Percentiles rank a stretch among this genome's conserved stretches.
Evolutionary conservation across 2,113 vertebrate species (phyloP).

Genomic region (Sterna hirundo): DNA sequence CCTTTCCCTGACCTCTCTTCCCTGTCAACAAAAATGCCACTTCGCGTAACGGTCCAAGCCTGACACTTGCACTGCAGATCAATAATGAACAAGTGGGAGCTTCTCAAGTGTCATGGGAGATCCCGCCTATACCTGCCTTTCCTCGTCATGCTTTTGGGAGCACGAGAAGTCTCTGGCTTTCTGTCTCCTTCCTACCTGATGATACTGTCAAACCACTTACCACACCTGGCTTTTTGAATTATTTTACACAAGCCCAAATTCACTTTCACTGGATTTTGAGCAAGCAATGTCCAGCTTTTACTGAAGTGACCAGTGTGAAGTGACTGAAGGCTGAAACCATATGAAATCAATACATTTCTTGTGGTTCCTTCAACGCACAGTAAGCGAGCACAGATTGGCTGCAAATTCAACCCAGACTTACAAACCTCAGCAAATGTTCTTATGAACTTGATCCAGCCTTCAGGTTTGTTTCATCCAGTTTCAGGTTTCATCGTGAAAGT

Average conservation of each 20-base stretch:
- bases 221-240: neutral
- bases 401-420: conserved; percentile 57
- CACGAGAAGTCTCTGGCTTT: neutral
- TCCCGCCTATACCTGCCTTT: neutral
- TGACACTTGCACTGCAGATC: neutral
- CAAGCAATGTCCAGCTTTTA: neutral
- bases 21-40: neutral
- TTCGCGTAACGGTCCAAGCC: accelerated
- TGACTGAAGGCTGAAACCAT: neutral
- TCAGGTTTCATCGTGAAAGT: conserved; percentile 37
- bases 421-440: conserved; percentile 46
- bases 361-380: neutral
- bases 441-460: conserved; percentile 51
- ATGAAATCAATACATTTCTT: conserved; percentile 38
- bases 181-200: neutral
- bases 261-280: neutral
- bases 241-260: neutral
- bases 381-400: conserved; percentile 43
- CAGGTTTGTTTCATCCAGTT: conserved; percentile 61
- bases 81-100: neutral
- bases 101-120: neutral
- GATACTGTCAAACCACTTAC: neutral
- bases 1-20: neutral
- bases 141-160: neutral
- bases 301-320: neutral